Base-by-base conservation (phyloP, 2,888 invertebrate species). In the Pyrrhosoma nymphula region DNA sequence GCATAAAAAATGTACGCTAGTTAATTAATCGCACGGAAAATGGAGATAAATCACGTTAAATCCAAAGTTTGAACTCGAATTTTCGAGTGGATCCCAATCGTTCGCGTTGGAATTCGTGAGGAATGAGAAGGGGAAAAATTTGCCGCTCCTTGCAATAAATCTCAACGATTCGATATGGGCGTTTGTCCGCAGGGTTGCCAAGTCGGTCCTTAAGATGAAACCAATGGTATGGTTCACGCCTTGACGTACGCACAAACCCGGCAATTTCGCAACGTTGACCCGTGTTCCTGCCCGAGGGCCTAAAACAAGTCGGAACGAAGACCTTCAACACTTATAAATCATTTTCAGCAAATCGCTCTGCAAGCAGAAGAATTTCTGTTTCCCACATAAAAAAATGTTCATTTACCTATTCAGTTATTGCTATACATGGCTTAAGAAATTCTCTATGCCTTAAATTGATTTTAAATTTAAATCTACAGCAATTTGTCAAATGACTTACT, bases 141-240 rank as follows among this genome's bases (percentile, higher is more conserved):
- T n/a, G 69, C 69, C 69, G 69, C 69, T 69, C 69, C 69, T 69
- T 69, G 69, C 26, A 69, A 69, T 69, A 69, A 69, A 69, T 69
- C 69, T 26, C 4, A 10, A n/a, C 69, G 69, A 69, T 69, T 69
- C 69, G 69, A 69, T 69, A 69, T 69, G 69, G n/a, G n/a, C n/a
- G 69, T 69, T 69, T 69, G 69, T 4, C 69, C n/a, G 69, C 69
- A 69, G 69, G 4, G 69, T 69, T 69, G 69, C 69, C 69, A 69
- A n/a, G 69, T 69, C n/a, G 20, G 12, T n/a, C 69, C 26, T 4
- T n/a, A n/a, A 26, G 26, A 26, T 26, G 69, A 69, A 69, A 69
- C 69, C 26, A 26, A 69, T 69, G 69, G 26, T 69, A 26, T 69
- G 26, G 23, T 69, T 23, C 69, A 26, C 69, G 69, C n/a, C n/a